Evolutionary conservation across 2,888 invertebrate species (phyloP), one percentile per base, ranked within the genome.

Genomic region (Incurvaria masculella): DNA sequence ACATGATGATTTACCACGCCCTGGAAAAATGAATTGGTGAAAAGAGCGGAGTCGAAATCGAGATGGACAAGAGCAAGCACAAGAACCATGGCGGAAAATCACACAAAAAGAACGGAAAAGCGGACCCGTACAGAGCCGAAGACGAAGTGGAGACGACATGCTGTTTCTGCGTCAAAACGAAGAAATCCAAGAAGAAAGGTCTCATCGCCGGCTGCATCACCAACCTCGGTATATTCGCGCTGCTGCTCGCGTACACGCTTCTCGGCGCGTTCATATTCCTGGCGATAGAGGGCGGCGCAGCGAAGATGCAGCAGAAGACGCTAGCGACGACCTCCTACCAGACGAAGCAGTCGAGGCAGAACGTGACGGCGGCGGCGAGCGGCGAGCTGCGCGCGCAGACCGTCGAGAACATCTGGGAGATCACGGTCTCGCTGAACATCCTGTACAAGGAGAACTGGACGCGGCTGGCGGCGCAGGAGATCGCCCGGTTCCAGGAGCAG

Each of bases 401-500:
- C 14, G 91, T 92, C 44, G 91, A 91, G 71, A 91, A 89, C 68
- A 91, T 95, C 62, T 94, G 94, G 94, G 89, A 93, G 66, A 89
- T 94, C 53, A 94, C 94, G 2, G 88, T 89, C 55, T 88, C 87
- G 51, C 73, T 94, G 57, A 94, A 94, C 73, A 91, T 95, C 62
- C 81, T 95, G 55, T 91, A 93, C 67, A 85, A 88, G 65, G 89
- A 91, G 63, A 94, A 94, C 73, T 95, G 94, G 94, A 93, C 93
- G 51, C 81, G 87, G 63, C 79, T 88, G 61, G 91, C 91, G 40
- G 87, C 87, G 44, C 84, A 85, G 60, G 88, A 91, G 64, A 85
- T 93, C 62, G 79, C 84, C 50, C 86, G 88, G 66, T 94, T 92
- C 70, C 93, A 94, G 72, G 50, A 90, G 65, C 88, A 89, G 71